phyloP scores from a whole-genome alignment of 2,797 vertebrate genomes.

The Sebastes steindachneri region DNA sequence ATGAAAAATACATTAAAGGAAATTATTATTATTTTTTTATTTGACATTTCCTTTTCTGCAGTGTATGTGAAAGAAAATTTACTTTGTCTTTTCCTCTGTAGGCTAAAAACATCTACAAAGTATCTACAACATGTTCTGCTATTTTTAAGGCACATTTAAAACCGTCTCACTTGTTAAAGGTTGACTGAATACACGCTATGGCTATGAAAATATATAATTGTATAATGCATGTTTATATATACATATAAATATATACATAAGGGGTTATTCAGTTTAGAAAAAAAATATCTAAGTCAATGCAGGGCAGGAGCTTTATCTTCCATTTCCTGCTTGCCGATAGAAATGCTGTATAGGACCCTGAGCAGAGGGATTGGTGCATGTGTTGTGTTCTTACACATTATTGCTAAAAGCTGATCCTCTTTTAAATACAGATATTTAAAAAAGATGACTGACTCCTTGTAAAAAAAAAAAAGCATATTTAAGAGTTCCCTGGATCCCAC shows the following conservation, averaged over 20 bases:
- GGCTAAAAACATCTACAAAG: not conserved
- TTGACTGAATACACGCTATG: not conserved
- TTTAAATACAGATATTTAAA: slow-evolving; percentile 74
- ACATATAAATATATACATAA: not conserved
- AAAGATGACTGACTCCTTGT: slow-evolving; percentile 46
- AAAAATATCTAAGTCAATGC: slow-evolving; percentile 32
- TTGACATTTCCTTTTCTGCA: slow-evolving; percentile 8
- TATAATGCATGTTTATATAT: not conserved
- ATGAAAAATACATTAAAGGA: slow-evolving; percentile 1
- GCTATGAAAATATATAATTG: not conserved
- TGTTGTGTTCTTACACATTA: slow-evolving; percentile 72
- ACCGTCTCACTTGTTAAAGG: not conserved
- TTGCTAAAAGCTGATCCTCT: slow-evolving; percentile 40
- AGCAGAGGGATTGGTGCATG: slow-evolving; percentile 52
- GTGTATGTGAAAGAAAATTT: not conserved
- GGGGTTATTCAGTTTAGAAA: not conserved
- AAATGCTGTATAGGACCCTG: slow-evolving; percentile 44
- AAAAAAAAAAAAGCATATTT: slow-evolving; percentile 32
- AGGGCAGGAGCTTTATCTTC: slow-evolving; percentile 33
- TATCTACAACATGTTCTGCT: not conserved
- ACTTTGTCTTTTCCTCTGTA: not conserved
- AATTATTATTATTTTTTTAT: not conserved
- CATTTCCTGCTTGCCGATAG: slow-evolving; percentile 37
- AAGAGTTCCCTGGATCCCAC: slow-evolving; percentile 62
- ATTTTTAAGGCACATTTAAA: not conserved